phyloP scores from a whole-genome alignment of 1,140 invertebrate genomes.

The Panagrolaimus sp. region DNA sequence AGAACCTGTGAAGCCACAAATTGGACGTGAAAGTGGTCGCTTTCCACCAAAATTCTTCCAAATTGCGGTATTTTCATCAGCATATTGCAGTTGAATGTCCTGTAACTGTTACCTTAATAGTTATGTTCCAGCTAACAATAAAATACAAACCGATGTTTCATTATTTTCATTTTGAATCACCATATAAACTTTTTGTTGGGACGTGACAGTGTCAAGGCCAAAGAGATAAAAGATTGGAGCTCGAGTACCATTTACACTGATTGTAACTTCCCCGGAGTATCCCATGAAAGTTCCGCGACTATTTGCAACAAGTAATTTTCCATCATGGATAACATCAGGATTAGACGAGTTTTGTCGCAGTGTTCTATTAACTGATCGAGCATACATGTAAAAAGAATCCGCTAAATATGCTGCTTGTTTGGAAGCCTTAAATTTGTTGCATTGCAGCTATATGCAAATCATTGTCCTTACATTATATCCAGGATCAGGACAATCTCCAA shows the following conservation, averaged over 20 bases:
- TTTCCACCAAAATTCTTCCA: constrained; percentile 12
- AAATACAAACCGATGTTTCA: background rate
- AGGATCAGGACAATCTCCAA: background rate
- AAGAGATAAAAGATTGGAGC: background rate
- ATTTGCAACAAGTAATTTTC: background rate
- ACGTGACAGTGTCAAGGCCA: background rate
- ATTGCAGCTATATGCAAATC: background rate
- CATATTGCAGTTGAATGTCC: background rate
- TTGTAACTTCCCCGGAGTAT: background rate
- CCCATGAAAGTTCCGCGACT: background rate
- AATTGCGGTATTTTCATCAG: background rate
- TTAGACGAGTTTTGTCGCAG: background rate
- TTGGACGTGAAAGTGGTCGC: constrained; percentile 6
- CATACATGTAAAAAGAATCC: background rate
- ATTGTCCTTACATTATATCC: background rate
- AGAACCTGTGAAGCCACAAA: constrained; percentile 11
- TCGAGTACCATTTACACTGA: background rate
- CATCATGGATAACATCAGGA: background rate
- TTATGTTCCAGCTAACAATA: background rate
- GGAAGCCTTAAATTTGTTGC: background rate
- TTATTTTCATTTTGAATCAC: background rate
- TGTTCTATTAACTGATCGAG: background rate
- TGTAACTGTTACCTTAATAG: background rate
- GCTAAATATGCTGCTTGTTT: constrained; percentile 3
- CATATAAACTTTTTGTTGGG: background rate